Evolutionary conservation across 2,797 vertebrate species (phyloP).

Genomic region (Periparus ater): DNA sequence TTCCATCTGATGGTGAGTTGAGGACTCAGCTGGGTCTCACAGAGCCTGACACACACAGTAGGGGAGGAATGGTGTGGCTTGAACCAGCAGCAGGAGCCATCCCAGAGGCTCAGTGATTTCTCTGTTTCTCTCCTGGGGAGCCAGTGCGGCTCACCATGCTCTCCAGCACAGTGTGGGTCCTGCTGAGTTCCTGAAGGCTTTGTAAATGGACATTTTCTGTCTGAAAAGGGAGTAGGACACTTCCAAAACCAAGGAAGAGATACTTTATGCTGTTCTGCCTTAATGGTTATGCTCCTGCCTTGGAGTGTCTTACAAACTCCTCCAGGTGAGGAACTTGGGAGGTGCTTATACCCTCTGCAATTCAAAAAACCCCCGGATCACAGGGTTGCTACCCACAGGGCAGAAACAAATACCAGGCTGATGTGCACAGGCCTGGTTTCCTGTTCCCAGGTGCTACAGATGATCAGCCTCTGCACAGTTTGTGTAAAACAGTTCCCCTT

Average conservation of each 20-base stretch:
- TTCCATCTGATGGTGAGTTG: neutral
- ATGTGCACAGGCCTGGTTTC: rapidly evolving
- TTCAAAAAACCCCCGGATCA: rapidly evolving
- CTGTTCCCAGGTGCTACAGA: neutral
- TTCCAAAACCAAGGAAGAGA: neutral
- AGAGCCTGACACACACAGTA: neutral
- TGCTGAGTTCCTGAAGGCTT: neutral
- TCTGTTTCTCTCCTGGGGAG: neutral
- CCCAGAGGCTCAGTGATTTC: neutral
- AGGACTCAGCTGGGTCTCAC: neutral
- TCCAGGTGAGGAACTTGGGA: neutral
- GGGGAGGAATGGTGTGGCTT: neutral
- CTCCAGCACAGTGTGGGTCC: rapidly evolving
- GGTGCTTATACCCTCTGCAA: neutral
- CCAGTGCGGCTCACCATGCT: rapidly evolving
- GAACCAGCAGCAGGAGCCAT: neutral
- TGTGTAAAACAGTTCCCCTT: neutral
- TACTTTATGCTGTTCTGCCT: neutral
- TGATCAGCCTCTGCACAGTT: neutral
- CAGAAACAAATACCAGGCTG: neutral
- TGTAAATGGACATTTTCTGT: neutral
- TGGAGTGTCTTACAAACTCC: neutral
- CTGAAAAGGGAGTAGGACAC: neutral
- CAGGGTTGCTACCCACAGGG: neutral
- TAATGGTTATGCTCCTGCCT: neutral